phyloP scores from a whole-genome alignment of 2,888 invertebrate species.

The Sinhomidia bicolor region DNA sequence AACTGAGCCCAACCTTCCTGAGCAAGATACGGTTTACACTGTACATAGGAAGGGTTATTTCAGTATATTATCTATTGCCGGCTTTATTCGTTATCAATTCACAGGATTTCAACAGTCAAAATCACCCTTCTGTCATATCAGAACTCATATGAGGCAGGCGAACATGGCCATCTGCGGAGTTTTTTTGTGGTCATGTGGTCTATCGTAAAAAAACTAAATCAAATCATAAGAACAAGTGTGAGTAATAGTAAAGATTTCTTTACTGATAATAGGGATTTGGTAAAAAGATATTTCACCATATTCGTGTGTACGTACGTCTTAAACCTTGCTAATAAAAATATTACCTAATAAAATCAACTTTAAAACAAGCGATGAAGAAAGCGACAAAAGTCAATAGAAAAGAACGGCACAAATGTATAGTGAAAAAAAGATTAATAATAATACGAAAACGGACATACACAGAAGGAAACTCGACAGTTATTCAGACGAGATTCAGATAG shows the following conservation, averaged over 20 bases:
- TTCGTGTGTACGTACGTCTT: too few species aligned
- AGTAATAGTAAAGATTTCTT: too few species aligned
- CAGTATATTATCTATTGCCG: too few species aligned
- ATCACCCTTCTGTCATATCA: too few species aligned
- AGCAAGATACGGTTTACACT: not conserved
- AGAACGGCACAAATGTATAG: not conserved
- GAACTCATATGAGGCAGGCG: too few species aligned
- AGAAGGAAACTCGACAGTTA: not conserved
- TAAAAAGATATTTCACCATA: too few species aligned
- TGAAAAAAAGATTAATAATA: not conserved
- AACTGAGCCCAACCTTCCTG: not conserved
- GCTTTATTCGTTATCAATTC: too few species aligned
- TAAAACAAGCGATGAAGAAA: not conserved
- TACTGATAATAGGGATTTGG: too few species aligned
- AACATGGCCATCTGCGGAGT: too few species aligned
- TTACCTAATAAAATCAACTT: not conserved
- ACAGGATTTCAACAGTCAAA: too few species aligned
- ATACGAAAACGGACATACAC: conserved; percentile 16
- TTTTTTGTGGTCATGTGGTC: not conserved
- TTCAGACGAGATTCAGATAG: not conserved
- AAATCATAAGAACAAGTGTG: too few species aligned
- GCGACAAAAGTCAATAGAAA: not conserved
- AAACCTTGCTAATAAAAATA: not conserved
- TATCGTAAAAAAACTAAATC: not conserved
- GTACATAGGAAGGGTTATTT: too few species aligned